These are phyloP conservation scores for Lasioglossum baleicum DNA, from an alignment of 1,140 invertebrate species.

Conservation along the genomic window DNA sequence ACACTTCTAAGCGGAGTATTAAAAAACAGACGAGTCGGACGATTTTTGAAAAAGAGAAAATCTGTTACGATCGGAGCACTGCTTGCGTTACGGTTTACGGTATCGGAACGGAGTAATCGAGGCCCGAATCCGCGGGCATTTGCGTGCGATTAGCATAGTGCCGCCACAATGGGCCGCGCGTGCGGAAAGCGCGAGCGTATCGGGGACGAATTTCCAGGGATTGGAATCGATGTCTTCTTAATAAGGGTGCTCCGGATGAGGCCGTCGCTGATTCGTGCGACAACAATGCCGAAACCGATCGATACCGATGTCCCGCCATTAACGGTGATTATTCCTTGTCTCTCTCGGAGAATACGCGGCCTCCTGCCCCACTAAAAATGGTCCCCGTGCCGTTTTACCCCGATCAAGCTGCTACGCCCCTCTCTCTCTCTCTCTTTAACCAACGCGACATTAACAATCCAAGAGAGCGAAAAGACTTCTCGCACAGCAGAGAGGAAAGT, in stretches of 20 bases:
- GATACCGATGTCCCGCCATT: constrained; percentile 21
- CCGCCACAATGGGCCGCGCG: neutral
- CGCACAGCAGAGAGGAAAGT: too few species aligned
- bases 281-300: constrained; percentile 38
- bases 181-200: constrained; percentile 4
- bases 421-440: too few species aligned
- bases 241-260: constrained; percentile 27
- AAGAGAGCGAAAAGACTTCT: too few species aligned
- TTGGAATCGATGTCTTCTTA: constrained; percentile 43
- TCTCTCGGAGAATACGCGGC: neutral
- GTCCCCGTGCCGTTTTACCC: too few species aligned
- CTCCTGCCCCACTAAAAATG: neutral
- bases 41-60: too few species aligned
- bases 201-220: constrained; percentile 28
- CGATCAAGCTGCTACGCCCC: too few species aligned
- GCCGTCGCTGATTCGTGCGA: constrained; percentile 6
- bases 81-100: too few species aligned
- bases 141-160: constrained; percentile 7
- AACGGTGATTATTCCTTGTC: constrained; percentile 35
- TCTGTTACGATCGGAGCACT: too few species aligned
- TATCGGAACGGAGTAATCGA: too few species aligned
- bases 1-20: neutral
- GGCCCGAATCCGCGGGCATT: neutral
- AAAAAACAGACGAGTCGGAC: too few species aligned
- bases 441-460: too few species aligned